A percentile compares a stretch with the other conserved stretches of the same genome.
These are phyloP conservation scores for Flexamia atlantica DNA, from an alignment of 2,888 invertebrate species.

Conservation along the genomic window DNA sequence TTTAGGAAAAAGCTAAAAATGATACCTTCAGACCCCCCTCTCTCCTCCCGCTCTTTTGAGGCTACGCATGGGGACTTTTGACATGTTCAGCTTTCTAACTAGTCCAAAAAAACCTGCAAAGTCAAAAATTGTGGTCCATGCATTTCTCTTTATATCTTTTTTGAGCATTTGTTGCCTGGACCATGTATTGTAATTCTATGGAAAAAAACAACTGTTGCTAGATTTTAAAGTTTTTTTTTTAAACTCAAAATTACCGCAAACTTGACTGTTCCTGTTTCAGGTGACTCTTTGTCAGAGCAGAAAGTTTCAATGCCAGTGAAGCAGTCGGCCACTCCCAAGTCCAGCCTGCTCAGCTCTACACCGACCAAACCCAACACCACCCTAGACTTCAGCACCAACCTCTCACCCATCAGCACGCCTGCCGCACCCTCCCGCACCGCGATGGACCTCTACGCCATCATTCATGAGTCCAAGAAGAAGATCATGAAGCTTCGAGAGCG, in stretches of 20 bases:
- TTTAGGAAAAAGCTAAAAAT: no score
- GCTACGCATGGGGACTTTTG: no score
- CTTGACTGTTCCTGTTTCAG: conserved; percentile 40
- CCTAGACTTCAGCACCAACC: conserved; percentile 67
- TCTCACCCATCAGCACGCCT: conserved; percentile 73
- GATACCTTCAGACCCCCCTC: no score
- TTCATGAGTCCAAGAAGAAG: conserved; percentile 85
- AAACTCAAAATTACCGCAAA: not conserved
- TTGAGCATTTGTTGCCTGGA: no score
- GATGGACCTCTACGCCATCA: conserved; percentile 86
- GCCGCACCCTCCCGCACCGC: conserved; percentile 87
- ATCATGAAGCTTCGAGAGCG: conserved; percentile 63
- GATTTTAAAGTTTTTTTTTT: not conserved
- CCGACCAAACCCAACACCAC: conserved; percentile 67
- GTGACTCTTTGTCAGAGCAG: conserved; percentile 37
- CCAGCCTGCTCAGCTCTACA: conserved; percentile 66
- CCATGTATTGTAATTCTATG: no score
- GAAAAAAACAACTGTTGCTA: no score
- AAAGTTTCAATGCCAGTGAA: conserved; percentile 37
- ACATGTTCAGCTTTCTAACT: no score
- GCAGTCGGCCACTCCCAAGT: conserved; percentile 13
- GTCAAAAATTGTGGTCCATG: no score
- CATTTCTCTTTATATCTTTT: no score
- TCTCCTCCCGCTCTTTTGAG: no score
- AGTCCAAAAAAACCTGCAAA: no score